Conservation (phyloP, 2,797 vertebrate species). For the Sebastes nivosus region DNA sequence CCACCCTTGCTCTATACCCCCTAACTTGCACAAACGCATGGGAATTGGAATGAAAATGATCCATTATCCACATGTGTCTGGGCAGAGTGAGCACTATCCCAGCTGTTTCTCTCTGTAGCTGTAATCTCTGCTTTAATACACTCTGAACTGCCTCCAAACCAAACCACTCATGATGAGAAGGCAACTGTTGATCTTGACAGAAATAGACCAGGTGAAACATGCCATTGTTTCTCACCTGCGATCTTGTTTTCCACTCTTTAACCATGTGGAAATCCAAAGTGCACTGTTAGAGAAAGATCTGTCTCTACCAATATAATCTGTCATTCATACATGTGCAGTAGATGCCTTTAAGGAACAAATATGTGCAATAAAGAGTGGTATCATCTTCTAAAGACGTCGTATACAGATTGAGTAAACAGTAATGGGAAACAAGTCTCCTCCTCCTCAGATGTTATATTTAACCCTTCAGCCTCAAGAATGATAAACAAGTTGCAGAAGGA, state of each 20-base stretch:
- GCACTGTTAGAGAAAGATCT: background rate
- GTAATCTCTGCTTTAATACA: conserved; percentile 54
- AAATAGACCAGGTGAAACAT: conserved; percentile 48
- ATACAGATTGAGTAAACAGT: conserved; percentile 25
- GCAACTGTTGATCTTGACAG: conserved; percentile 57
- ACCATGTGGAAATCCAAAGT: conserved; percentile 2
- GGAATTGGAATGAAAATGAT: conserved; percentile 73
- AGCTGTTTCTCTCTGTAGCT: conserved; percentile 66
- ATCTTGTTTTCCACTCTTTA: background rate
- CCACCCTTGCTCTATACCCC: conserved; percentile 47
- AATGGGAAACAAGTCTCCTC: conserved; percentile 24
- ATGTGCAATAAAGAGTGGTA: background rate
- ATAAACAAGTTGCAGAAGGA: conserved; percentile 29
- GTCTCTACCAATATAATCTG: conserved; percentile 11
- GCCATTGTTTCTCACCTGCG: conserved; percentile 32
- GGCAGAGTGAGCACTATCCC: conserved; percentile 59
- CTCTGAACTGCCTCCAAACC: conserved; percentile 54
- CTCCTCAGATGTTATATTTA: conserved; percentile 17
- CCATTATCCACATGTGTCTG: conserved; percentile 78
- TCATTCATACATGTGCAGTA: background rate
- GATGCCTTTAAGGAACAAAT: conserved; percentile 8
- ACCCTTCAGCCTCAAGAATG: conserved; percentile 15
- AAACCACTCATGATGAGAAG: conserved; percentile 39
- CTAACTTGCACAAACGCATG: conserved; percentile 65
- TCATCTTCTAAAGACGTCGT: conserved; percentile 24